phyloP scores from a whole-genome alignment of 2,113 vertebrate species.

The Labeo catla region DNA sequence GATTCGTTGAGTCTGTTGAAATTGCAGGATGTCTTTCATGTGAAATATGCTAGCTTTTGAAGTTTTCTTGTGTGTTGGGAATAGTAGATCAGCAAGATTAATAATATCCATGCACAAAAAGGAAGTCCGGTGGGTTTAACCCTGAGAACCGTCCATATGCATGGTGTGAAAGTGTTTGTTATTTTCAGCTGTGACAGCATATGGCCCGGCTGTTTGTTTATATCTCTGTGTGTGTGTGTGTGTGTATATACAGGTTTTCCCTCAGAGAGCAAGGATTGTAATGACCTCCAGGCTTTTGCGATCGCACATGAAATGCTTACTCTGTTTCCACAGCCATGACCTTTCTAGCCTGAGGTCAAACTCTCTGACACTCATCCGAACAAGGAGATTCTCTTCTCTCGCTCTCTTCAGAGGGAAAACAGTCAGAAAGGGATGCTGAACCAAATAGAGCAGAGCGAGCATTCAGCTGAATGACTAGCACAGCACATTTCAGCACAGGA shows the following conservation, averaged over 20 bases:
- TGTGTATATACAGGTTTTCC: background rate
- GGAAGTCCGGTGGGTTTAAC: constrained; percentile 23
- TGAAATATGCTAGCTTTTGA: constrained; percentile 27
- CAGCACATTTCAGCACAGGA: constrained; percentile 43
- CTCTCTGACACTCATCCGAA: constrained; percentile 45
- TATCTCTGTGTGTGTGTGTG: background rate
- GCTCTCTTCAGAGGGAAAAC: background rate
- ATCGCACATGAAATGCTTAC: constrained; percentile 40
- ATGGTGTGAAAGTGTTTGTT: constrained; percentile 31
- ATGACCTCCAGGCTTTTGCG: constrained; percentile 24
- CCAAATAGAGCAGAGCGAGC: constrained; percentile 41
- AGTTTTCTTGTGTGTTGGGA: constrained; percentile 2
- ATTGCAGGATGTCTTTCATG: constrained; percentile 24
- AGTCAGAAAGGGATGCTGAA: constrained; percentile 11
- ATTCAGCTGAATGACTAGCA: constrained; percentile 37
- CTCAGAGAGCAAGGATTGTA: background rate
- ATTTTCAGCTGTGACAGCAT: constrained; percentile 39
- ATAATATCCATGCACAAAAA: constrained; percentile 19
- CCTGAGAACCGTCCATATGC: background rate
- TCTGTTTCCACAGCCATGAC: constrained; percentile 11
- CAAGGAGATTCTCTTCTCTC: constrained; percentile 6
- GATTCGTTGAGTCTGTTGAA: constrained; percentile 22
- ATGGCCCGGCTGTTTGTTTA: constrained; percentile 16
- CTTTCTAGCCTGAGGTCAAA: constrained; percentile 29
- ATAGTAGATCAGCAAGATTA: constrained; percentile 28